phyloP scores from a whole-genome alignment of 2,888 invertebrate species.

The Xestia rhomboidea region DNA sequence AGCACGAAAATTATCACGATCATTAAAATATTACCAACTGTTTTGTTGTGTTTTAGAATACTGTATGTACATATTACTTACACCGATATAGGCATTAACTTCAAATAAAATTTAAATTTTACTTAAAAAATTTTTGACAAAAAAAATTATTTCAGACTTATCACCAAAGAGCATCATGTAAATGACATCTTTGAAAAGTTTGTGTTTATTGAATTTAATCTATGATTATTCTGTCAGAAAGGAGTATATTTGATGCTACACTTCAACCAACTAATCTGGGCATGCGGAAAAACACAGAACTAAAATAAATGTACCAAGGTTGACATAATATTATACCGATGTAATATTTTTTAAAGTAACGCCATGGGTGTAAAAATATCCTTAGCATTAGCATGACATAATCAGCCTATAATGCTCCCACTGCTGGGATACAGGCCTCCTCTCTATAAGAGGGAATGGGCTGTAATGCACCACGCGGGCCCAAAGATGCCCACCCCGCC shows the following conservation, averaged over 20 bases:
- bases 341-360: neutral
- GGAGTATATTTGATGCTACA: neutral
- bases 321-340: neutral
- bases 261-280: neutral
- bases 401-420: no score
- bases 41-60: conserved; percentile 4
- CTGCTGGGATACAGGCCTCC: no score
- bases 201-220: neutral
- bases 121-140: no score
- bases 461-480: no score
- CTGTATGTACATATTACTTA: conserved; percentile 1
- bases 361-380: neutral
- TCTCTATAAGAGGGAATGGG: no score
- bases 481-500: no score
- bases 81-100: neutral
- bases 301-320: neutral
- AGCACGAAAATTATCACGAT: neutral
- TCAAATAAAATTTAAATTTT: neutral
- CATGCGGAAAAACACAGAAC: neutral
- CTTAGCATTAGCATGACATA: no score
- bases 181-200: neutral
- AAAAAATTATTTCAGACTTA: conserved; percentile 31
- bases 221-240: conserved; percentile 1
- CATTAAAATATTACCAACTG: neutral
- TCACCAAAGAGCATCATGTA: neutral